phyloP scores from a whole-genome alignment of 2,888 invertebrate species.

The Callyntrura sp. region DNA sequence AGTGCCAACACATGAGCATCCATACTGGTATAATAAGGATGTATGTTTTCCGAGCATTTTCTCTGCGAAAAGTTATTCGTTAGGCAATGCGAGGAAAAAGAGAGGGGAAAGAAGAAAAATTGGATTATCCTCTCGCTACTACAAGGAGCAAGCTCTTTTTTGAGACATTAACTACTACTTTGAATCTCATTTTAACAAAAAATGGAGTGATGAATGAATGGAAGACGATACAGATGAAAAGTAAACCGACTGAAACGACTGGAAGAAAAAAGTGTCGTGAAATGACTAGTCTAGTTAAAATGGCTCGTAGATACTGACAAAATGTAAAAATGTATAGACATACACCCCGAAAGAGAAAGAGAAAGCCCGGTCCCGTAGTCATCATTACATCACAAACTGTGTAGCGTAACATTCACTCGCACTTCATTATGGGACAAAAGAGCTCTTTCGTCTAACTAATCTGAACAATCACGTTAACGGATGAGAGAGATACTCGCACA shows the following conservation, averaged over 20 bases:
- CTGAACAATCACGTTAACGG: not conserved
- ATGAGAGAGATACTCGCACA: not conserved
- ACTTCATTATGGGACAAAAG: constrained; percentile 66
- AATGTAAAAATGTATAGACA: not conserved
- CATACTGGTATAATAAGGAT: not conserved
- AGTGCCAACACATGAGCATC: constrained; percentile 8
- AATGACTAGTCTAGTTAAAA: constrained; percentile 28
- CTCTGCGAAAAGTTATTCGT: not conserved
- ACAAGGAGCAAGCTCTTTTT: constrained; percentile 16
- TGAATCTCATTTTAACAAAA: constrained; percentile 47
- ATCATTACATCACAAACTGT: constrained; percentile 53
- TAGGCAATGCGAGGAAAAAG: not conserved
- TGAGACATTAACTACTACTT: constrained; percentile 61
- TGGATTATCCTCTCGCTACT: no score
- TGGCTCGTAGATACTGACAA: constrained; percentile 24
- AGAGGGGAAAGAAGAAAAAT: constrained; percentile 18
- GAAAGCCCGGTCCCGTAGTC: not conserved
- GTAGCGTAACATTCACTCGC: constrained; percentile 40
- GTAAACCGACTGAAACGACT: not conserved
- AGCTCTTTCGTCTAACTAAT: constrained; percentile 26
- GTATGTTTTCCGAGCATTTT: no score
- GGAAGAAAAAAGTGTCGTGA: constrained; percentile 33
- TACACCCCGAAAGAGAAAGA: no score
- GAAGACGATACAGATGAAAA: constrained; percentile 10
- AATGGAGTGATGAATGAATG: constrained; percentile 3